phyloP scores from a whole-genome alignment of 2,113 vertebrate genomes.

The Epinephelus lanceolatus region DNA sequence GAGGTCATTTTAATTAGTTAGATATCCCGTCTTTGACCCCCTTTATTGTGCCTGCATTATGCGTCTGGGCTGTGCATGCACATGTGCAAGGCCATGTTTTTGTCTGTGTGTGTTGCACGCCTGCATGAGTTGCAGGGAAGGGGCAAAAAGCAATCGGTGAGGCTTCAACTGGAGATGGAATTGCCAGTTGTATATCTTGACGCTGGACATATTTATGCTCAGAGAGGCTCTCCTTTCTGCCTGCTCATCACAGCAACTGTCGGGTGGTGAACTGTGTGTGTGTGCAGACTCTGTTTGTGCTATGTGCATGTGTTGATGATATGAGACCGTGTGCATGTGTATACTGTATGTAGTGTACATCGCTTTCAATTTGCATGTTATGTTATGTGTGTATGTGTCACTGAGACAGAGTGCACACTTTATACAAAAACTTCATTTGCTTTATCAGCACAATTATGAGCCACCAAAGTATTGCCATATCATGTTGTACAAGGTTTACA shows the following conservation, averaged over 20 bases:
- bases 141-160: conserved; percentile 67
- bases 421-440: not conserved
- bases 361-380: not conserved
- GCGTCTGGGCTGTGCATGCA: conserved; percentile 7
- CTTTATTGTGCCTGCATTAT: not conserved
- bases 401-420: not conserved
- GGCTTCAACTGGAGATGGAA: conserved; percentile 71
- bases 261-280: conserved; percentile 25
- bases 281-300: conserved; percentile 12
- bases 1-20: conserved; percentile 49
- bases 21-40: conserved; percentile 58
- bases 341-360: not conserved
- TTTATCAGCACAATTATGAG: not conserved
- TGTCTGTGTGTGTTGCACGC: conserved; percentile 24
- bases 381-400: not conserved
- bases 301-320: not conserved
- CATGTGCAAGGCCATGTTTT: conserved; percentile 15
- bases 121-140: conserved; percentile 43
- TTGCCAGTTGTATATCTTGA: conserved; percentile 75
- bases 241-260: conserved; percentile 73
- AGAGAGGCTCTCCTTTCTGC: conserved; percentile 71
- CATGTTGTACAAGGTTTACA: not conserved
- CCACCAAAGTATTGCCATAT: not conserved
- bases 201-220: conserved; percentile 76
- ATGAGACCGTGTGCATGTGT: not conserved